Evolutionary conservation across 2,113 vertebrate genomes (phyloP).

Genomic region (Egretta garzetta): DNA sequence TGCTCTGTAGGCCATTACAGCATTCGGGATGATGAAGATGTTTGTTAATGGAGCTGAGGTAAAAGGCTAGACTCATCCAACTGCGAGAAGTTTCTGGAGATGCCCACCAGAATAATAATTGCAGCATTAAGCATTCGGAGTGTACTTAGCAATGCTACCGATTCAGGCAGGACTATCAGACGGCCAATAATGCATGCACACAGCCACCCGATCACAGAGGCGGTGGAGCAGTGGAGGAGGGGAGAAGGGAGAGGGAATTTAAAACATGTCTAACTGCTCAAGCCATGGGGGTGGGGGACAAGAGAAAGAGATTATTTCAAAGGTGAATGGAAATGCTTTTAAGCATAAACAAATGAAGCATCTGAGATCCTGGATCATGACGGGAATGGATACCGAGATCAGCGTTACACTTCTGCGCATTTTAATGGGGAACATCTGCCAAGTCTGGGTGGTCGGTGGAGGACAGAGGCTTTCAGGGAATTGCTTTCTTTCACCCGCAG

Average conservation of each 20-base stretch:
- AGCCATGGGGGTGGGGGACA: not conserved
- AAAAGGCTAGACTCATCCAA: constrained; percentile 7
- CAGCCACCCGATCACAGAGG: not conserved
- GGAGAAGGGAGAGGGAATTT: not conserved
- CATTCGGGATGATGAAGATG: not conserved
- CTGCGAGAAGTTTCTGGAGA: not conserved
- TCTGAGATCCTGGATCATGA: not conserved
- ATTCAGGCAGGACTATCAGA: not conserved
- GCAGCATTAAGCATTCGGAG: not conserved
- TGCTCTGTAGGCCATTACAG: not conserved
- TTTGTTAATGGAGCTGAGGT: constrained; percentile 13
- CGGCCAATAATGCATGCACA: not conserved
- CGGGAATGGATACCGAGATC: not conserved
- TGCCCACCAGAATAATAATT: constrained; percentile 44
- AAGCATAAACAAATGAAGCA: not conserved
- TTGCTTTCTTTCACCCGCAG: not conserved
- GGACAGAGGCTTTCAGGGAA: not conserved
- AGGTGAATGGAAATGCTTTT: not conserved
- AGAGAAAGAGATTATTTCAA: not conserved
- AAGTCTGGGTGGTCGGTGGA: rapidly evolving
- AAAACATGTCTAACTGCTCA: not conserved
- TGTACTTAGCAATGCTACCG: not conserved
- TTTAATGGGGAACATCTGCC: not conserved
- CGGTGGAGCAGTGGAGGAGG: not conserved
- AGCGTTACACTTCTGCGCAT: not conserved